Percentiles rank a stretch among this genome's conserved stretches.
Conservation (phyloP, 2,797 vertebrate genomes). For the Fratercula arctica region DNA sequence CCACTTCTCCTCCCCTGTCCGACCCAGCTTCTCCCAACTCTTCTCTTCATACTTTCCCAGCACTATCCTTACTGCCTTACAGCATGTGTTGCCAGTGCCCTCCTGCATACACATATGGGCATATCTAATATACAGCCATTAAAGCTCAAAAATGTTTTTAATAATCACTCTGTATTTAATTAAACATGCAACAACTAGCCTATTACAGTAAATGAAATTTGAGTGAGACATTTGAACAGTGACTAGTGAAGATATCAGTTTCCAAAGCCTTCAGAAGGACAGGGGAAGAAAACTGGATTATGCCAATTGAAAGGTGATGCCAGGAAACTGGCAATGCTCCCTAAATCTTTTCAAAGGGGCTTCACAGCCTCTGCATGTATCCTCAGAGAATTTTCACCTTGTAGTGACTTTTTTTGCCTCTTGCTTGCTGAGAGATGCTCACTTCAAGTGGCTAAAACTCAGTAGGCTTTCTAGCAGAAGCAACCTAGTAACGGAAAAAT, state of each 20-base stretch:
- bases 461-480: neutral
- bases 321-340: neutral
- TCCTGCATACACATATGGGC: neutral
- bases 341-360: neutral
- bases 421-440: neutral
- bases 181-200: constrained; percentile 36
- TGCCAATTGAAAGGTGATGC: neutral
- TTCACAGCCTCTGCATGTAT: neutral
- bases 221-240: neutral
- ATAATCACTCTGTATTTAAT: constrained; percentile 54
- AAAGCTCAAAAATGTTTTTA: constrained; percentile 36
- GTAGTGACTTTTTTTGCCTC: neutral
- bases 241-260: neutral
- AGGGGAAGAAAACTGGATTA: neutral
- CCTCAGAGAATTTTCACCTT: neutral
- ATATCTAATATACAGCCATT: constrained; percentile 19
- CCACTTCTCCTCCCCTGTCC: neutral
- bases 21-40: neutral
- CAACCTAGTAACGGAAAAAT: neutral
- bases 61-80: neutral
- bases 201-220: constrained; percentile 50
- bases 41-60: neutral
- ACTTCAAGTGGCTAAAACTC: neutral
- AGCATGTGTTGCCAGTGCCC: neutral
- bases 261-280: neutral